phyloP scores from a whole-genome alignment of 2,888 invertebrate genomes.

The Hirudinaria manillensis region DNA sequence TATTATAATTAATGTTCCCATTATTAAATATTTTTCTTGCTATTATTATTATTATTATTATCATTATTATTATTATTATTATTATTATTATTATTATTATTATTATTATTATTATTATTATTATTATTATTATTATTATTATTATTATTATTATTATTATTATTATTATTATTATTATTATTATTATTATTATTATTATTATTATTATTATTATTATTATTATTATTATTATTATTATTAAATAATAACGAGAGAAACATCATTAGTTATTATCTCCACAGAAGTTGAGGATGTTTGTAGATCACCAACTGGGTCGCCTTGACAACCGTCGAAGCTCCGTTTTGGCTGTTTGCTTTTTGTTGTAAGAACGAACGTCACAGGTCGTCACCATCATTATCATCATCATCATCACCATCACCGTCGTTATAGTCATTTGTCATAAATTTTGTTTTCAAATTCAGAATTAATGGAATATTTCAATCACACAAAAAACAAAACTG shows the following conservation, averaged over 20 bases:
- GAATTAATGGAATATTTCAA: not conserved
- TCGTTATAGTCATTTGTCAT: conserved; percentile 34
- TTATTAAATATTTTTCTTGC: conserved; percentile 23
- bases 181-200: not conserved
- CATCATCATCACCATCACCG: conserved; percentile 38
- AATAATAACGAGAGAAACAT: too few species aligned
- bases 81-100: conserved; percentile 31
- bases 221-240: not conserved
- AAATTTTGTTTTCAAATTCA: not conserved
- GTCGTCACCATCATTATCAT: conserved; percentile 38
- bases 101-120: conserved; percentile 31
- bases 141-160: not conserved
- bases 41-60: conserved; percentile 30
- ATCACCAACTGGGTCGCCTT: not conserved
- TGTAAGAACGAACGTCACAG: not conserved
- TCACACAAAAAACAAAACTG: not conserved
- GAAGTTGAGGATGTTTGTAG: too few species aligned
- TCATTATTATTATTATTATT: conserved; percentile 31
- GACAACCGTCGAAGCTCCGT: not conserved
- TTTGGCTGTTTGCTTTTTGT: too few species aligned
- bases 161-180: not conserved
- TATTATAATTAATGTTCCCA: too few species aligned
- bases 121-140: conserved; percentile 9
- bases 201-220: not conserved
- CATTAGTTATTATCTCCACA: too few species aligned